These are phyloP conservation scores for Ophiodon elongatus DNA, from an alignment of 2,113 vertebrate species.

Conservation along the genomic window DNA sequence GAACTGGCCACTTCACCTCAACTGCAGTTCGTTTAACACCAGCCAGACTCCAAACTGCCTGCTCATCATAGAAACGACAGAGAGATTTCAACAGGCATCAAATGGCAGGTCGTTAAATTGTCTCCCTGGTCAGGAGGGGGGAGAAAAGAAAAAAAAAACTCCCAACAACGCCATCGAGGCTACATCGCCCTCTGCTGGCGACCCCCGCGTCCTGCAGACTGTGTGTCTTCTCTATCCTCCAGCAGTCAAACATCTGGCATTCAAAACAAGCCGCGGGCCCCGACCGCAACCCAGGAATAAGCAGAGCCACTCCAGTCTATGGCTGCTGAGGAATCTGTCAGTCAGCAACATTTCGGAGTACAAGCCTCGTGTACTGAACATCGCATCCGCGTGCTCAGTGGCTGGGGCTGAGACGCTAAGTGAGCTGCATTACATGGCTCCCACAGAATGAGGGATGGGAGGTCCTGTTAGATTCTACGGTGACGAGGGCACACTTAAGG, in stretches of 20 bases:
- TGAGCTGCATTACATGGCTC: conserved; percentile 16
- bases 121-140: conserved; percentile 3
- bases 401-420: conserved; percentile 39
- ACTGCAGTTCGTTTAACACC: conserved; percentile 31
- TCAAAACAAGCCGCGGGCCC: conserved; percentile 69
- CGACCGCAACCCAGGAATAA: conserved; percentile 78
- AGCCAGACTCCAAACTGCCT: conserved; percentile 45
- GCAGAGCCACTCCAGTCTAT: conserved; percentile 71
- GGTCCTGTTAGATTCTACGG: conserved; percentile 16
- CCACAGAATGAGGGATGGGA: background rate
- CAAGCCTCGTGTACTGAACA: conserved; percentile 45
- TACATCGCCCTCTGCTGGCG: conserved; percentile 71
- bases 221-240: background rate
- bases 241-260: conserved; percentile 76
- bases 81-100: conserved; percentile 50
- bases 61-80: conserved; percentile 40
- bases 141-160: background rate
- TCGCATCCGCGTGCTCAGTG: conserved; percentile 61
- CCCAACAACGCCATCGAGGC: conserved; percentile 22
- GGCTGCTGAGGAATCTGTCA: conserved; percentile 78
- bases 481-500: background rate
- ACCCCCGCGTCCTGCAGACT: conserved; percentile 28
- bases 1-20: conserved; percentile 14
- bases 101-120: conserved; percentile 58
- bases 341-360: conserved; percentile 79